Percentiles rank a stretch among this genome's conserved stretches.
Conservation (phyloP, 1,140 invertebrate genomes). For the Zaprionus davidi region DNA sequence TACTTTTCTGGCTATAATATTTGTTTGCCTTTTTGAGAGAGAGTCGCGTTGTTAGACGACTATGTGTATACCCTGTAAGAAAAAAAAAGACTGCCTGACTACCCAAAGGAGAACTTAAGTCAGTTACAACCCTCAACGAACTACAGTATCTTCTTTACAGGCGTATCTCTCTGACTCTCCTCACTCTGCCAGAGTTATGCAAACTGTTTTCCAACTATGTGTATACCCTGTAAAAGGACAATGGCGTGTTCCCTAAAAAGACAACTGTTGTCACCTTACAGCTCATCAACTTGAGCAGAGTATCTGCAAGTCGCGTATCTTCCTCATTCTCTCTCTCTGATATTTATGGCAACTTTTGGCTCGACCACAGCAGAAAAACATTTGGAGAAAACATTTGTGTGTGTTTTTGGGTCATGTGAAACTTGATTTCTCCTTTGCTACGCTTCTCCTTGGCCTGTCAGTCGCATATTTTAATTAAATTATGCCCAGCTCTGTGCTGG, state of each 20-base stretch:
- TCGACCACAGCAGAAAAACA: conserved; percentile 51
- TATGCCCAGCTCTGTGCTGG: conserved; percentile 14
- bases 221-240: no score
- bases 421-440: conserved; percentile 42
- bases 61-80: not conserved
- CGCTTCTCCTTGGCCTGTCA: conserved; percentile 13
- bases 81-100: not conserved
- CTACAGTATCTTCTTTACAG: no score
- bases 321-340: not conserved
- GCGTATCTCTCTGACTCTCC: no score
- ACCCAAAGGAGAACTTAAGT: no score
- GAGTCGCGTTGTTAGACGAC: not conserved
- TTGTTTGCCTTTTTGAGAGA: conserved; percentile 15
- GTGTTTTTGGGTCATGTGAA: conserved; percentile 34
- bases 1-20: conserved; percentile 53
- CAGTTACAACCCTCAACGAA: no score
- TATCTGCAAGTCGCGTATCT: not conserved
- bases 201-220: no score
- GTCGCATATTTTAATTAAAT: conserved; percentile 57
- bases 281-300: not conserved
- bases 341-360: conserved; percentile 21
- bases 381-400: conserved; percentile 39
- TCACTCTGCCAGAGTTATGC: no score
- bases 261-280: no score
- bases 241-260: no score